Evolutionary conservation across 2,113 vertebrate genomes (phyloP).

Genomic region (rat (Rattus norvegicus)): GRCr8 NC_086023.1:92685001-92685500

Average conservation of each 20-base stretch:
- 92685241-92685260: neutral
- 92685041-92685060: neutral
- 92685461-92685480: neutral
- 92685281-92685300: too few species aligned
- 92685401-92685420: neutral
- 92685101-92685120: neutral
- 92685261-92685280: neutral
- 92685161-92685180: neutral
- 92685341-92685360: neutral
- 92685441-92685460: neutral
- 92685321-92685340: neutral
- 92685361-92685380: neutral
- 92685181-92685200: neutral
- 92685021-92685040: neutral
- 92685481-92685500: neutral
- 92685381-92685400: neutral
- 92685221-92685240: neutral
- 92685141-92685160: neutral
- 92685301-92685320: too few species aligned
- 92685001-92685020: neutral
- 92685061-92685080: neutral
- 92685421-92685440: neutral
- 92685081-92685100: conserved; percentile 24
- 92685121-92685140: neutral
- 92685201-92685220: neutral